Evolutionary conservation across 2,113 vertebrate species (phyloP).

Genomic region (Riparia riparia): DNA sequence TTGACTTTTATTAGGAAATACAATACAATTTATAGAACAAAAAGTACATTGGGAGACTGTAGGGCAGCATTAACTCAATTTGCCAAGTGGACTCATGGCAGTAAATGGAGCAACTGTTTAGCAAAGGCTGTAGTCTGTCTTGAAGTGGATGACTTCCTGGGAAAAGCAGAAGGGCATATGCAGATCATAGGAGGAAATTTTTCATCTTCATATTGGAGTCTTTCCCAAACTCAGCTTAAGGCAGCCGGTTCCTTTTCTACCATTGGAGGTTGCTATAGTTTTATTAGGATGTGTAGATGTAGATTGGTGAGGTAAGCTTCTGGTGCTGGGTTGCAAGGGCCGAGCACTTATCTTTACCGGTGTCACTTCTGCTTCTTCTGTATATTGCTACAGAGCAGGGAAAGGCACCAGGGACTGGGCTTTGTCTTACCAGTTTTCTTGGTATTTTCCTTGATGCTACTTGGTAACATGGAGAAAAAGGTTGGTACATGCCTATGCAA

Average conservation of each 20-base stretch:
- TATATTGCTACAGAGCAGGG: background rate
- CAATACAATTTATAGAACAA: background rate
- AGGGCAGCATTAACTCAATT: slow-evolving; percentile 20
- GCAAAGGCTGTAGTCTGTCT: background rate
- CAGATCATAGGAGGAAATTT: background rate
- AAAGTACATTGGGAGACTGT: background rate
- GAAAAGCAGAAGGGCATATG: background rate
- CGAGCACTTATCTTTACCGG: background rate
- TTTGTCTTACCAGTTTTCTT: background rate
- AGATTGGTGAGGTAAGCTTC: background rate
- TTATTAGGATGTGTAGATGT: background rate
- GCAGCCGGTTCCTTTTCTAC: background rate
- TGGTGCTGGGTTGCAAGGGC: background rate
- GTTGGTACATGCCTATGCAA: background rate
- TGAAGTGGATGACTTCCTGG: background rate
- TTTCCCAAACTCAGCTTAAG: background rate
- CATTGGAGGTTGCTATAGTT: background rate
- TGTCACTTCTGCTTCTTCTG: background rate
- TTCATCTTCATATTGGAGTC: background rate
- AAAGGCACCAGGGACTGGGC: background rate
- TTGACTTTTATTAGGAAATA: slow-evolving; percentile 66
- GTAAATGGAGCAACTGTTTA: slow-evolving; percentile 40
- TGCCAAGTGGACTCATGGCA: background rate
- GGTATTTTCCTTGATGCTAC: background rate
- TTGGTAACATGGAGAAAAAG: background rate